Evolutionary conservation across 2,113 vertebrate genomes (phyloP), one percentile per base, ranked within the genome.

Genomic region (Urocitellus parryii): DNA sequence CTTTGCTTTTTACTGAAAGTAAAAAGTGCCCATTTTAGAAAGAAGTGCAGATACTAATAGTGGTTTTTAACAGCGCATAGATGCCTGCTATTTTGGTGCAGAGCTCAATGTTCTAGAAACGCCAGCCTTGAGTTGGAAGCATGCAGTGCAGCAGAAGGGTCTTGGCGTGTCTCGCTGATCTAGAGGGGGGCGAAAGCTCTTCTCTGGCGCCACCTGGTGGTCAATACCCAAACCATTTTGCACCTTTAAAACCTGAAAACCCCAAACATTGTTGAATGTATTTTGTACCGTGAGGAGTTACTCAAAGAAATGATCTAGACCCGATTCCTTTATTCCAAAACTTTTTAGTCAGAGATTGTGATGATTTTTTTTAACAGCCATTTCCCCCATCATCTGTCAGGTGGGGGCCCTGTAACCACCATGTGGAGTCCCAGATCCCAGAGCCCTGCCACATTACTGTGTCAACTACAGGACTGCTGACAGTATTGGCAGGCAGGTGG

Each of bases 201-300:
- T 76, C 68, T 88, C 51, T 93, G 86, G 68, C 51, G 70, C 97
- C 96, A 96, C 94, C 94, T 96, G 91, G 94, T 95, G 94, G 63
- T 78, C 34, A 14, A 39, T 48, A 18, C 14, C 22, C 68, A 42
- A 14, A 56, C 16, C 13, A 0, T 45, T 0, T 3, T 0, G 48
- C 14, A 4, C 7, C 0, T 18, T 42, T 20, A 39, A 67, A 16
- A 17, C 63, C 63, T 42, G 42, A 63, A 25, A 94, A 32, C 1
- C 2, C 20, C 27, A 76, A 45, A 25, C 37, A 16, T 6, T 5
- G 17, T 53, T 27, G 70, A 51, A 8, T n/a, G 20, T 5, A 70
- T 63, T 81, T 25, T 93, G 34, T 45, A 58, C 53, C 11, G 34
- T 67, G 34, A 39, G 29, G 20, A 9, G 2, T 18, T 65, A 17